phyloP scores from a whole-genome alignment of 2,797 vertebrate genomes.

The Molothrus ater region DNA sequence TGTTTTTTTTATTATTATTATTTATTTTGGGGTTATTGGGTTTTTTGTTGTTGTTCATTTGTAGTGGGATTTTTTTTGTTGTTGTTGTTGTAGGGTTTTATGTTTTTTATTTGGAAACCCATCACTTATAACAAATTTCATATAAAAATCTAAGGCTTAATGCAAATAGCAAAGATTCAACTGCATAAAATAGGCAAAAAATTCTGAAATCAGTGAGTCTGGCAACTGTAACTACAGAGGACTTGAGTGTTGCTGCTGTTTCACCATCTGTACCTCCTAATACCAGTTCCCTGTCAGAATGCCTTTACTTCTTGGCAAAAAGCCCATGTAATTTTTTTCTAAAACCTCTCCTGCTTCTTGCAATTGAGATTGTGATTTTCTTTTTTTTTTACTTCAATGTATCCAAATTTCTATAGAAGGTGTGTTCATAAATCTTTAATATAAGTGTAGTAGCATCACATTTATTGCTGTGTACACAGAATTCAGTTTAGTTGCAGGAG shows the following conservation, averaged over 20 bases:
- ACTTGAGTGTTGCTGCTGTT: background rate
- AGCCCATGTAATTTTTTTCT: background rate
- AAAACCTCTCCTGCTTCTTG: background rate
- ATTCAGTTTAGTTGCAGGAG: background rate
- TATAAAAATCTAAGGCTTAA: background rate
- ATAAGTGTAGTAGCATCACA: background rate
- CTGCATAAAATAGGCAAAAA: background rate
- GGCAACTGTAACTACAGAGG: background rate
- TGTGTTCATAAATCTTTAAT: background rate
- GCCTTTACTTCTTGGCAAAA: background rate
- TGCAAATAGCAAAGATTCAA: background rate
- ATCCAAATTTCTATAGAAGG: background rate
- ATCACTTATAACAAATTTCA: background rate
- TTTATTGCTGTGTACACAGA: background rate
- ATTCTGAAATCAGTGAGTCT: background rate
- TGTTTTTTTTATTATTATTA: too few relatives aligned
- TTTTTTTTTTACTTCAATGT: background rate
- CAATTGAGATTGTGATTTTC: background rate
- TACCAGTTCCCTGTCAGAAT: background rate
- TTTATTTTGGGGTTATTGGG: background rate
- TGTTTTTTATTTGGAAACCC: background rate
- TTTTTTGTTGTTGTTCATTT: accelerated
- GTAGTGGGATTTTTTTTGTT: background rate
- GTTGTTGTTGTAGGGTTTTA: background rate
- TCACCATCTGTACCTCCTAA: background rate